Evolutionary conservation across 2,888 invertebrate genomes (phyloP), one percentile per base, ranked within the genome.

Genomic region (Leucophenga montana): DNA sequence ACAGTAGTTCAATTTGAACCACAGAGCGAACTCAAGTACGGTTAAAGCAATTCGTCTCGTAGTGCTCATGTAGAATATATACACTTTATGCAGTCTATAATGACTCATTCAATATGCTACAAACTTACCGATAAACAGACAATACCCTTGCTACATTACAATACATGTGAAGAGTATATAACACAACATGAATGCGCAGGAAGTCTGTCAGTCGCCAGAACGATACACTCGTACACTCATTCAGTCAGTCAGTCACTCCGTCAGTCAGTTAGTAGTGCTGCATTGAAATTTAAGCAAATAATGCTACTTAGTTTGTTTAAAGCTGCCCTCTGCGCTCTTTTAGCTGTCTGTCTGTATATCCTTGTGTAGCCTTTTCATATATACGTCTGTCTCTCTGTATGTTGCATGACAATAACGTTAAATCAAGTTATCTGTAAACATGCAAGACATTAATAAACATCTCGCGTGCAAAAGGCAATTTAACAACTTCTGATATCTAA

Each of bases 381-480:
- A 33, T 33, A 61, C 9, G 2, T 62, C 53, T 50, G 31, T 67
- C 46, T 53, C 39, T 33, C 39, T 61, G 39, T 66, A 16, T 69
- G 46, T 57, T 81, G 81, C 81, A 84, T 84, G 84, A 81, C 84
- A 84, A 81, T 79, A 82, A 83, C 80, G 77, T 77, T 85, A 85
- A 86, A 86, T 85, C 85, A 86, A 85, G 85, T 85, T 84, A 85
- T 83, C 79, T 82, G 74, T 74, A 81, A 82, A 84, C 86, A 85
- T 85, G 85, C 86, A 79, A 85, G 84, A 76, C 79, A 81, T 85
- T 85, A 85, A 86, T 85, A 85, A 85, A 84, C 78, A 80, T 85
- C 83, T 88, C 85, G 87, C 87, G 86, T 87, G 87, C 82, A 78
- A 85, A 77, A 78, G 78, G 78, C 85, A 86, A 86, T 85, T 86